These are phyloP conservation scores for Malacosoma neustria DNA, from an alignment of 2,888 invertebrate species.

Conservation along the genomic window DNA sequence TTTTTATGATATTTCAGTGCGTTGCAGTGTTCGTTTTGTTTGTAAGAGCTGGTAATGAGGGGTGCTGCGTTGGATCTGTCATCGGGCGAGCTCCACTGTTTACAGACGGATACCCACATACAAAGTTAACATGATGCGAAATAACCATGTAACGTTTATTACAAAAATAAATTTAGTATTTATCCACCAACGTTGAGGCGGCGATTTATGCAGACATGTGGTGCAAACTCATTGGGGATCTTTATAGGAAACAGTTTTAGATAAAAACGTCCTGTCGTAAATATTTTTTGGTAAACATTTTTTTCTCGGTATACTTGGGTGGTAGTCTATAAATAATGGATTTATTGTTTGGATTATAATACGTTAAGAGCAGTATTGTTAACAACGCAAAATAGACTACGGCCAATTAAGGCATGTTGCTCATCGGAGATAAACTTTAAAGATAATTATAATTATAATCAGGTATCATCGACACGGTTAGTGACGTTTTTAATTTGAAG, in stretches of 20 bases:
- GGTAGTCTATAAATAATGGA: not conserved
- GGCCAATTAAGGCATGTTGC: not conserved
- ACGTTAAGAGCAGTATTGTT: not conserved
- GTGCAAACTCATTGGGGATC: conserved; percentile 15
- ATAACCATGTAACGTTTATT: conserved; percentile 33
- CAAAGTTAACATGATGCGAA: conserved; percentile 40
- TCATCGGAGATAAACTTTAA: not conserved
- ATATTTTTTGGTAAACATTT: conserved; percentile 6
- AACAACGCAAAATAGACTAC: not conserved
- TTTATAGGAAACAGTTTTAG: conserved; percentile 5
- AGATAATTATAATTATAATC: too few species aligned
- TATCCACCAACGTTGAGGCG: conserved; percentile 28
- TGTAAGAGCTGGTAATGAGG: conserved; percentile 56
- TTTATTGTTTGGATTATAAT: not conserved
- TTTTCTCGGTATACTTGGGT: not conserved
- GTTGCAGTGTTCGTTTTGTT: conserved; percentile 43
- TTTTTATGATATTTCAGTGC: conserved; percentile 54
- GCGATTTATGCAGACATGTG: conserved; percentile 19
- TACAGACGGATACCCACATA: conserved; percentile 38
- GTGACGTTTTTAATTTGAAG: too few species aligned
- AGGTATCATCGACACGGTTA: too few species aligned
- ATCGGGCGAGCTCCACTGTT: conserved; percentile 48
- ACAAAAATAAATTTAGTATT: conserved; percentile 34
- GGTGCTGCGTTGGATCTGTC: conserved; percentile 56
- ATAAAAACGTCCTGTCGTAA: conserved; percentile 5